These are phyloP conservation scores for Lordiphosa andalusiaca DNA, from an alignment of 2,888 invertebrate species.

Conservation along the genomic window DNA sequence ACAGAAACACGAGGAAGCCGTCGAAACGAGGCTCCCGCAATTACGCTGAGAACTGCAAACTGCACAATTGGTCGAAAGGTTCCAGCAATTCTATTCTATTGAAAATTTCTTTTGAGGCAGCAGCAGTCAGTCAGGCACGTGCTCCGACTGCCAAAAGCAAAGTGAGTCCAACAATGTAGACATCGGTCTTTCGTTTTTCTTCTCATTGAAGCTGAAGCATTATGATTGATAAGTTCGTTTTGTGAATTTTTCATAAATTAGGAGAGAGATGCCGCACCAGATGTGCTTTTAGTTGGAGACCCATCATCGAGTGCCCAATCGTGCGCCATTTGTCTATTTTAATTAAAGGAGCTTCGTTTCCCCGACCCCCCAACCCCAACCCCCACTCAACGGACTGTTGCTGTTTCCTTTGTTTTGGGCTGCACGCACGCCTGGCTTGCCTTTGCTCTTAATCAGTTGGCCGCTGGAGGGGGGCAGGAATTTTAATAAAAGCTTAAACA, in stretches of 20 bases:
- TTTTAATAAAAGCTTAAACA: conserved; percentile 65
- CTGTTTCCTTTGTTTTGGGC: conserved; percentile 29
- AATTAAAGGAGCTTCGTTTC: conserved; percentile 49
- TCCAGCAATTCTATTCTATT: conserved; percentile 53
- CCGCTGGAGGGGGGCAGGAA: conserved; percentile 13
- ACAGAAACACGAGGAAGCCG: not conserved
- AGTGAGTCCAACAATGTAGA: conserved; percentile 53
- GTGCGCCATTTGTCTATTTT: conserved; percentile 73
- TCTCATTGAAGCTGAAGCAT: conserved; percentile 40
- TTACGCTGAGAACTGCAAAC: conserved; percentile 61
- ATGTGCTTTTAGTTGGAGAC: conserved; percentile 38
- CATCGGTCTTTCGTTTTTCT: conserved; percentile 12
- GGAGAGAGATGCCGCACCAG: conserved; percentile 45
- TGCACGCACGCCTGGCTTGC: conserved; percentile 49
- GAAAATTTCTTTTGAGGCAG: conserved; percentile 52
- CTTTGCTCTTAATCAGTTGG: conserved; percentile 53
- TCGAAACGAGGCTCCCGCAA: conserved; percentile 46
- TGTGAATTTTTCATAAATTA: conserved; percentile 73
- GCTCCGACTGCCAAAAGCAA: conserved; percentile 53
- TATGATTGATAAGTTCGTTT: conserved; percentile 73
- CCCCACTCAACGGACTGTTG: conserved; percentile 16
- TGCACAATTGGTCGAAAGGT: conserved; percentile 46
- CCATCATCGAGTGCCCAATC: conserved; percentile 59
- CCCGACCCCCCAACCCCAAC: not conserved
- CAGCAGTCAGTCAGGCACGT: conserved; percentile 59